A percentile compares a stretch with the other conserved stretches of the same genome.
phyloP scores from a whole-genome alignment of 2,113 vertebrate species.

The Chamaea fasciata region DNA sequence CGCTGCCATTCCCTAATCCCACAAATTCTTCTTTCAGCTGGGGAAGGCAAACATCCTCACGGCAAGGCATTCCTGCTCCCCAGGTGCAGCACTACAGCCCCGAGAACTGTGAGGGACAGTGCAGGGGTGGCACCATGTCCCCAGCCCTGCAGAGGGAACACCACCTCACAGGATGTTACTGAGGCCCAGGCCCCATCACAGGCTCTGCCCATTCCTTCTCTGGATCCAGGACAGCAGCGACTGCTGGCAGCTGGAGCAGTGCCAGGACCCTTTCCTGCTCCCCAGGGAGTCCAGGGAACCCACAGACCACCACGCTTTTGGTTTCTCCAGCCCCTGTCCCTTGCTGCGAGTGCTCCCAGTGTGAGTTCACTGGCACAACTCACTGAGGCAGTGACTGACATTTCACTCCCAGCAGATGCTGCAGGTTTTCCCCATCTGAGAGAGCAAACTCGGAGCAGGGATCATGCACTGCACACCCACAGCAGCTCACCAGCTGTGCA shows the following conservation, averaged over 20 bases:
- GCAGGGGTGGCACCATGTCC: rapidly evolving
- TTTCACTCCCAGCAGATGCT: background rate
- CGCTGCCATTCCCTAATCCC: background rate
- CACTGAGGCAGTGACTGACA: rapidly evolving
- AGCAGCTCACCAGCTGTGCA: background rate
- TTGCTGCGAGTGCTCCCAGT: rapidly evolving
- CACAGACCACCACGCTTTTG: rapidly evolving
- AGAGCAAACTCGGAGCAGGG: background rate
- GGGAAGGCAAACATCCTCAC: background rate
- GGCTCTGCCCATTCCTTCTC: background rate
- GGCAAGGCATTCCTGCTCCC: background rate
- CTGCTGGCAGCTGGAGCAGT: background rate
- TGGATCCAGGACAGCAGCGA: background rate
- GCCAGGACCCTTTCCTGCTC: background rate
- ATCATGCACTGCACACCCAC: background rate
- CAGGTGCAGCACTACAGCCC: background rate
- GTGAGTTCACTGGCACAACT: background rate
- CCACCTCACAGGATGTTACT: background rate
- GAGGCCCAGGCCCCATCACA: background rate
- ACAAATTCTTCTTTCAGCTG: background rate
- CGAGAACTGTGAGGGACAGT: rapidly evolving
- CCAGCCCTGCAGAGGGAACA: background rate
- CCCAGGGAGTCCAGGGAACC: background rate
- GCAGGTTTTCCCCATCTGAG: background rate
- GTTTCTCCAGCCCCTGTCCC: background rate